These are phyloP conservation scores for Pelecanoides urinatrix DNA, from an alignment of 2,113 vertebrate species.

Conservation along the genomic window DNA sequence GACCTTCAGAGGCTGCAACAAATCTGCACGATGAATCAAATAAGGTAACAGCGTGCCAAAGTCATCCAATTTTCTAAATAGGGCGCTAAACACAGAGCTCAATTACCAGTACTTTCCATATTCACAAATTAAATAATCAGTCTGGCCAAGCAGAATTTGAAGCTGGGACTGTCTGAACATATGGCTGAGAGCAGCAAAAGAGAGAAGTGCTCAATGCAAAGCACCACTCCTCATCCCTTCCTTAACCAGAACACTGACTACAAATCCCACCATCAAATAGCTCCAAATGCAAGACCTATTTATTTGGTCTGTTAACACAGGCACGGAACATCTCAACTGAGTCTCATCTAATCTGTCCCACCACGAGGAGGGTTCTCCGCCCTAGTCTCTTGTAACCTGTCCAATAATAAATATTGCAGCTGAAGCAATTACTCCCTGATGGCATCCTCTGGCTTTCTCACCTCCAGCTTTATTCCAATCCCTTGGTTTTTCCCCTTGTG, in stretches of 20 bases:
- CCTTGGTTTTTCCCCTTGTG: not conserved
- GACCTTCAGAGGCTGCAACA: not conserved
- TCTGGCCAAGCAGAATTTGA: not conserved
- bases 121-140: not conserved
- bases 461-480: not conserved
- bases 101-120: conserved; percentile 20
- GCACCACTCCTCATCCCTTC: not conserved
- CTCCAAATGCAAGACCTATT: not conserved
- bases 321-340: not conserved
- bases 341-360: not conserved
- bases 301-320: not conserved
- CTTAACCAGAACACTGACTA: not conserved
- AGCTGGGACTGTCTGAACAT: not conserved
- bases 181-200: not conserved
- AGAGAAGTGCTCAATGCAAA: not conserved
- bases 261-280: not conserved
- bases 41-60: not conserved
- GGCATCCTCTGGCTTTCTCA: not conserved
- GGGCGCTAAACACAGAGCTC: not conserved
- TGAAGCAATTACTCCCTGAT: not conserved
- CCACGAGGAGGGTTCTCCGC: fast-evolving
- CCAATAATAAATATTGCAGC: not conserved
- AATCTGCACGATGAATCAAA: not conserved
- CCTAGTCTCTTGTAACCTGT: not conserved
- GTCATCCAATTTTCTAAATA: not conserved